Conservation (phyloP, 2,113 vertebrate species). For the Eulacestoma nigropectus region DNA sequence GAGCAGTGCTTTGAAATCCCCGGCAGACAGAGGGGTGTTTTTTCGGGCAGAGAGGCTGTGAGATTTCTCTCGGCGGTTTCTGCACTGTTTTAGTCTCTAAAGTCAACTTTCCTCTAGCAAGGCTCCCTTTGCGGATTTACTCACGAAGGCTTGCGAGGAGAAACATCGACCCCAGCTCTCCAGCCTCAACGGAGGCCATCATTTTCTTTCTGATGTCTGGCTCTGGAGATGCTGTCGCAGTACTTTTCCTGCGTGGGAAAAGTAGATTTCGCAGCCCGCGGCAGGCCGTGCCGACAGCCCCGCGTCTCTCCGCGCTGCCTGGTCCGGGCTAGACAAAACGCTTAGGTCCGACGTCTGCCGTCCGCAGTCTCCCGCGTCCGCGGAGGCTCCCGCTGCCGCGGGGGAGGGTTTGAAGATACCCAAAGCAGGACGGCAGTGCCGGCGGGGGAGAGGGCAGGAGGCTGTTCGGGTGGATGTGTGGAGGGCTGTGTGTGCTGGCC, state of each 20-base stretch:
- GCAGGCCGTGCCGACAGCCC: conserved; percentile 51
- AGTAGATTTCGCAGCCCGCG: conserved; percentile 71
- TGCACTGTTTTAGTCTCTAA: background rate
- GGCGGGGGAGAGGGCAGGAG: background rate
- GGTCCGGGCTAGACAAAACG: conserved; percentile 55
- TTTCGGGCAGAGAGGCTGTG: background rate
- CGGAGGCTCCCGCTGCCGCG: background rate
- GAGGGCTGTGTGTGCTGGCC: background rate
- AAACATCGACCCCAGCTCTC: conserved; percentile 28
- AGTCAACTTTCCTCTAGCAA: background rate
- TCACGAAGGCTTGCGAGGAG: background rate
- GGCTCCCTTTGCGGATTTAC: background rate
- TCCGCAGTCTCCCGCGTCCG: background rate
- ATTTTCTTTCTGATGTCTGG: conserved; percentile 52
- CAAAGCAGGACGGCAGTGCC: background rate
- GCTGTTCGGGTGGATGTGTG: background rate
- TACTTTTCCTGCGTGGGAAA: conserved; percentile 77
- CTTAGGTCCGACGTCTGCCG: background rate
- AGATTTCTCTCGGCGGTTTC: background rate
- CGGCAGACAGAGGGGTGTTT: background rate
- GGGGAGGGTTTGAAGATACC: too few relatives aligned
- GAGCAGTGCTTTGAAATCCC: background rate
- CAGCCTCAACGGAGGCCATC: conserved; percentile 51
- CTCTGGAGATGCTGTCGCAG: conserved; percentile 76
- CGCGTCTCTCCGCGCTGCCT: conserved; percentile 58